Base-by-base conservation (phyloP, 2,797 vertebrate genomes). In the Anableps anableps region DNA sequence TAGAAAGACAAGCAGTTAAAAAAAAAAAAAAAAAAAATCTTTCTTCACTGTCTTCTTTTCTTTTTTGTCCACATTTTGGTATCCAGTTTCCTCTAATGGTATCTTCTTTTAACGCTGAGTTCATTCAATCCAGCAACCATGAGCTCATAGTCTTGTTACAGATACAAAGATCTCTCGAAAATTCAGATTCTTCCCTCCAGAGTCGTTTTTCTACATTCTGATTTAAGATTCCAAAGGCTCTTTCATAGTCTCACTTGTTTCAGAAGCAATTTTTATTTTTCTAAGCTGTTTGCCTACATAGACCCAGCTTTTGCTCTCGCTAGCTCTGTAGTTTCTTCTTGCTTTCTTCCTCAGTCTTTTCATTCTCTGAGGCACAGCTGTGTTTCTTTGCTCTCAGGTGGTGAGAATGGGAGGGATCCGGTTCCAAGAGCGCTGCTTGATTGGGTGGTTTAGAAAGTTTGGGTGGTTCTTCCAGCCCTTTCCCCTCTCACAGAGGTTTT, bases 401-500 rank as follows among this genome's bases (percentile, higher is more conserved):
- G 91, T 89, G 91, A 86, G 83, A 75, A 77, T 87, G 92, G 94
- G 93, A 93, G 95, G 94, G 93, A 91, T 93, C 91, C 88, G 88
- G 87, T 92, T 91, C 85, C 84, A 90, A 77, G 72, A 82, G 72
- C 8, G 78, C 80, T 83, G 83, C 88, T 90, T 91, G 94, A 95
- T 95, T 95, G 94, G 94, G 83, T 92, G 89, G 90, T 90, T 94
- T 91, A 88, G 88, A 82, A 91, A 89, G 89, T 94, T 92, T 94
- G 93, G 92, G 93, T 91, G 90, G 91, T 90, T 94, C 90, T 90
- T 79, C 66, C 36, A 66, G 51, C 31, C 72, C 48, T 70, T 78
- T 78, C 88, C 75, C 47, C 72, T 82, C 71, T 81, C 72, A 64
- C 47, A 0, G 26, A 84, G 66, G 77, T 74, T 80, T 79, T 76